Evolutionary conservation across 2,888 invertebrate species (phyloP), one percentile per base, ranked within the genome.

Genomic region (Alentia gelatinosa): DNA sequence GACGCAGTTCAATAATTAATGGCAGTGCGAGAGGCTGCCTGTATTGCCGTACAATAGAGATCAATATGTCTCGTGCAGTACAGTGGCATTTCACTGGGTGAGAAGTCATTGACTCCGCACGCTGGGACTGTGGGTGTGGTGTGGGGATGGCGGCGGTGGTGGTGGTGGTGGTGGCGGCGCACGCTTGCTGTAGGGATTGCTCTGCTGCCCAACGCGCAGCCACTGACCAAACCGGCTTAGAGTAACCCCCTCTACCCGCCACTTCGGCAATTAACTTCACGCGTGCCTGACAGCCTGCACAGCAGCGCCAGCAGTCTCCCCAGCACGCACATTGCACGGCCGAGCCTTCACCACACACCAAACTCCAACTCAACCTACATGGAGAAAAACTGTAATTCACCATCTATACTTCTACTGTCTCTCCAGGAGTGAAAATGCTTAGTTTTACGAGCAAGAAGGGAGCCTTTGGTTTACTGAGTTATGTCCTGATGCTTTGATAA

Each of bases 181-280:
- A 68, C 15, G 30, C 30, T 74, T 19, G 5, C 74, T 4, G 33
- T n/a, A n/a, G n/a, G n/a, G n/a, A 74, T 4, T 26, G 74, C 74
- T 30, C 26, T 19, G 26, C 74, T 47, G 47, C 33, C 33, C 74
- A 74, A 26, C 33, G 74, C 42, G n/a, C 79, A 86, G 86, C 30
- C 33, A 42, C 19, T 86, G 86, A 86, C 86, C 86, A 86, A 19
- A 26, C 50, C 47, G 86, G 86, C 86, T 86, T 86, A 86, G 86
- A 86, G 47, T 86, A 86, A 50, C 86, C 86, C 86, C 86, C 86
- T 86, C 86, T 86, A 86, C 33, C 42, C 50, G 86, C 86, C 47
- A 86, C 42, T 30, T 42, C 86, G 4, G 86, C 86, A 86, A 86
- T 86, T 86, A 86, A 86, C 86, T 86, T 86, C 86, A 86, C 86